phyloP scores from a whole-genome alignment of 2,888 invertebrate species.

The Brenthis daphne region DNA sequence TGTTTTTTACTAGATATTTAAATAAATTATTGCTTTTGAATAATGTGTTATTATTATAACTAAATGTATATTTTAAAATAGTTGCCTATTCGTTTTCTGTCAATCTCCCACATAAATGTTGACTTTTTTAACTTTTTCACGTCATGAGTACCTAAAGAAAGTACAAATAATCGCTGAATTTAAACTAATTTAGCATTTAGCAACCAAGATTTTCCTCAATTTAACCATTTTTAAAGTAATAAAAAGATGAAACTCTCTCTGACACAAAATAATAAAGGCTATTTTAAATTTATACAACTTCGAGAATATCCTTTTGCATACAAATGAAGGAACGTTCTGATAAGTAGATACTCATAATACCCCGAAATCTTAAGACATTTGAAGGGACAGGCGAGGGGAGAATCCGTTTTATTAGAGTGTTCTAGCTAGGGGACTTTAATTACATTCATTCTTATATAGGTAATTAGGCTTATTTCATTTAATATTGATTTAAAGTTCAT shows the following conservation, averaged over 20 bases:
- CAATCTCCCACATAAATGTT: no score
- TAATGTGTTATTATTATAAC: no score
- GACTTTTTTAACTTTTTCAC: no score
- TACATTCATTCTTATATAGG: conserved; percentile 14
- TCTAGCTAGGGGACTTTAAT: conserved; percentile 21
- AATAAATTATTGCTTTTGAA: no score
- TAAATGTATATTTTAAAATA: no score
- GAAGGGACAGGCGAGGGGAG: conserved; percentile 19
- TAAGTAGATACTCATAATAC: conserved; percentile 31
- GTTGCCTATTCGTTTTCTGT: no score
- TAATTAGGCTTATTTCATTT: no score
- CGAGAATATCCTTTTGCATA: conserved; percentile 33
- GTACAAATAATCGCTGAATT: no score
- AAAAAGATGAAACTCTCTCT: conserved; percentile 18
- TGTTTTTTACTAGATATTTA: no score
- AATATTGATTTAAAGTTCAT: no score
- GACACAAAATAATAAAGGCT: conserved; percentile 29
- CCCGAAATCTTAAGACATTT: conserved; percentile 27
- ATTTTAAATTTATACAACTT: conserved; percentile 31
- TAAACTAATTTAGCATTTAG: not conserved
- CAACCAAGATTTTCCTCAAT: not conserved
- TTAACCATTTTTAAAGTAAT: conserved; percentile 8
- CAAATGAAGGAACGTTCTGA: conserved; percentile 32
- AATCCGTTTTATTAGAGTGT: conserved; percentile 20
- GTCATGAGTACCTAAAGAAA: no score